Evolutionary conservation across 2,888 invertebrate species (phyloP), one percentile per base, ranked within the genome.

Genomic region (Pachymerium ferrugineum): DNA sequence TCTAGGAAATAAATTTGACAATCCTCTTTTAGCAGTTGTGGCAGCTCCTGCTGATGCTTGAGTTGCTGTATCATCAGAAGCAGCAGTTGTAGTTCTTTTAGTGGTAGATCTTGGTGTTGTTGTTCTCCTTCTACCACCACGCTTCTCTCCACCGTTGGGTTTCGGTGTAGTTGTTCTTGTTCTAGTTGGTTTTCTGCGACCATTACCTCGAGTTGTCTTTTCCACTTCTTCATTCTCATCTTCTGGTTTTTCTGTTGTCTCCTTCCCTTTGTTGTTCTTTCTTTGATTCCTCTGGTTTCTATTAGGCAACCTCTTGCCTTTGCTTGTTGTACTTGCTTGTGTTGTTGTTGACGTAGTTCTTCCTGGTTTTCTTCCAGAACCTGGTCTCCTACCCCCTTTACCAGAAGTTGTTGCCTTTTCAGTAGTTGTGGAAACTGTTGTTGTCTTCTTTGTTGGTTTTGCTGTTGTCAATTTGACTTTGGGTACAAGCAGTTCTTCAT

Each of bases 361-460:
- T n/a, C n/a, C n/a, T n/a, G n/a, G n/a, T 67, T 68, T 74, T 72
- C 72, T 28, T 19, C 38, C 31, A 33, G 47, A 33, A 68, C 10
- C 30, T 10, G 73, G 28, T 22, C 73, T 2, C 29, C 42, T 38
- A 42, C 42, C 25, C 19, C 30, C 1, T 16, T 25, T 4, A 6
- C 35, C 68, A 6, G 67, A n/a, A 8, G 16, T 28, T 12, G 35
- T 29, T 33, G 69, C 38, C 10, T 30, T 35, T 25, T 30, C 25
- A 2, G 73, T 19, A 0, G 62, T 14, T 19, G 69, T 69, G 10
- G 62, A 12, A 14, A 12, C 47, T 28, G 35, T 69, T 4, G 75
- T 71, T 1, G 74, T 71, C 19, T 71, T 62, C 22, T 28, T 71
- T 10, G 73, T 35, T 1, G 70, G 31, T 6, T 28, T 70, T 8